Evolutionary conservation across 2,888 invertebrate species (phyloP).

Genomic region (Orthosia gothica): DNA sequence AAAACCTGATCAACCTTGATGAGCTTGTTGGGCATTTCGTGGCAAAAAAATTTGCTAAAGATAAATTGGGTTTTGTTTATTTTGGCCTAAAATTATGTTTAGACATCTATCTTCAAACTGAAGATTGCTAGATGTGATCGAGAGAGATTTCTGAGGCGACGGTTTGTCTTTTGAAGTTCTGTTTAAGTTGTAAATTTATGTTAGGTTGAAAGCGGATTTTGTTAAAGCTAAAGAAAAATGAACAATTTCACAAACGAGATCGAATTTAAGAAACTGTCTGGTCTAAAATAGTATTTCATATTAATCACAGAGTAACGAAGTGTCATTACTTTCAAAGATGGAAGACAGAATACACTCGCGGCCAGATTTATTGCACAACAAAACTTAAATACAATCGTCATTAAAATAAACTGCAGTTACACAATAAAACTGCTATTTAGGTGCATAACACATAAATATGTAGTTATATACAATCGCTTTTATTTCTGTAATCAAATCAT

Average conservation of each 20-base stretch:
- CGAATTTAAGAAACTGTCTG: neutral
- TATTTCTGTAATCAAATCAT: conserved; percentile 53
- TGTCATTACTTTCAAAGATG: neutral
- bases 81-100: neutral
- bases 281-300: no score
- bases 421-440: conserved; percentile 36
- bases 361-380: conserved; percentile 28
- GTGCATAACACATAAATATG: conserved; percentile 29
- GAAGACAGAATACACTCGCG: neutral
- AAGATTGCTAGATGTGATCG: neutral
- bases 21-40: conserved; percentile 9
- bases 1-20: conserved; percentile 43
- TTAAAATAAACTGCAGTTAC: conserved; percentile 42
- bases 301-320: no score
- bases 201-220: neutral
- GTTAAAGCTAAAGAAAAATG: neutral
- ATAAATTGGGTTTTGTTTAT: conserved; percentile 1
- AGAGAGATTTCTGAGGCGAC: neutral
- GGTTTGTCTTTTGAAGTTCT: conserved; percentile 7
- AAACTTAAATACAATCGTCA: conserved; percentile 11
- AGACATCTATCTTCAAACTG: neutral
- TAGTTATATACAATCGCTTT: conserved; percentile 35
- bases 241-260: neutral
- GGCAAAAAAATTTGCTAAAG: conserved; percentile 18
- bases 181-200: conserved; percentile 1